Evolutionary conservation across 1,140 invertebrate species (phyloP).

Genomic region (Bombus superbus): DNA sequence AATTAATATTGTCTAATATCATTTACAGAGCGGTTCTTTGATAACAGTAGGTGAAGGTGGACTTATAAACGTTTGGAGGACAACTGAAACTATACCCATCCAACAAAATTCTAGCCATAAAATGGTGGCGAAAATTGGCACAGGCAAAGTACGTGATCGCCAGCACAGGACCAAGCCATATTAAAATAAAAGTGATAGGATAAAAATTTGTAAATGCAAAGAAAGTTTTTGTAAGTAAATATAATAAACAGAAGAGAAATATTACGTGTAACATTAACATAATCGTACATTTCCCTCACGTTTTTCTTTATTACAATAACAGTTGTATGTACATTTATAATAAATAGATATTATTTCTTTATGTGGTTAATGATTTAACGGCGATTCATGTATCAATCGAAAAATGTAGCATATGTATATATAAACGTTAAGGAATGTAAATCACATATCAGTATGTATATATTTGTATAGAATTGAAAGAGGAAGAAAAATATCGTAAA

Average conservation of each 20-base stretch:
- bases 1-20: slow-evolving; percentile 34
- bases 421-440: slow-evolving; percentile 67
- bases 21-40: slow-evolving; percentile 83
- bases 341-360: slow-evolving; percentile 78
- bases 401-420: slow-evolving; percentile 70
- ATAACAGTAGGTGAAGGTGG: slow-evolving; percentile 87
- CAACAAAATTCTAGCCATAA: slow-evolving; percentile 62
- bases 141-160: slow-evolving; percentile 74
- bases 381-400: slow-evolving; percentile 72
- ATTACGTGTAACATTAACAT: slow-evolving; percentile 49
- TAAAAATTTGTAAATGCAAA: slow-evolving; percentile 59
- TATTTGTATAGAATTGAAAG: slow-evolving; percentile 64
- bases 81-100: slow-evolving; percentile 58
- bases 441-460: slow-evolving; percentile 59
- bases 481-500: slow-evolving; percentile 52
- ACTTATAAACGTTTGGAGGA: slow-evolving; percentile 85
- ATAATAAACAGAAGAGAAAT: slow-evolving; percentile 47
- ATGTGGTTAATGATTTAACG: slow-evolving; percentile 75
- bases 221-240: slow-evolving; percentile 54
- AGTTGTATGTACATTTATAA: slow-evolving; percentile 81
- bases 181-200: slow-evolving; percentile 61
- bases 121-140: slow-evolving; percentile 70
- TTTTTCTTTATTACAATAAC: slow-evolving; percentile 80
- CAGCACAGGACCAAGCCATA: slow-evolving; percentile 77
- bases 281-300: slow-evolving; percentile 67